Evolutionary conservation across 2,888 invertebrate genomes (phyloP).

Genomic region (Tinea pellionella): DNA sequence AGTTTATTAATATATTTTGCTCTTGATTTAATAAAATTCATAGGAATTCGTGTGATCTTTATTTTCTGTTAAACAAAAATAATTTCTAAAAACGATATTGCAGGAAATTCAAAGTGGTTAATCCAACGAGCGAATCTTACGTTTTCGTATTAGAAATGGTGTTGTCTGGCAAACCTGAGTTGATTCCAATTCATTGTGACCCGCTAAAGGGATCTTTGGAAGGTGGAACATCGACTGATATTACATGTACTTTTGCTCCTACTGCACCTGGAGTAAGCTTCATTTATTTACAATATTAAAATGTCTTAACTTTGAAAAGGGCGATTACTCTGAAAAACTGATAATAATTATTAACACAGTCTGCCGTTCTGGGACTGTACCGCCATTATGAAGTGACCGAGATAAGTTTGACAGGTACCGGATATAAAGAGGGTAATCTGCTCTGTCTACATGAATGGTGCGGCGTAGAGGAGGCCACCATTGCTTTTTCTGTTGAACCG

Average conservation of each 20-base stretch:
- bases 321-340: too few relatives aligned
- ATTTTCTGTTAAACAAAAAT: not conserved
- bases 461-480: too few relatives aligned
- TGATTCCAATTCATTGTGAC: slow-evolving; percentile 71
- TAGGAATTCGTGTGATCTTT: not conserved
- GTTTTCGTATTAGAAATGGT: slow-evolving; percentile 69
- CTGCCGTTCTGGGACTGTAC: too few relatives aligned
- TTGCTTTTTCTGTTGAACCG: too few relatives aligned
- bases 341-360: too few relatives aligned
- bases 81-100: slow-evolving; percentile 20
- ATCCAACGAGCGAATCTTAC: slow-evolving; percentile 73
- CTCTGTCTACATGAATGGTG: too few relatives aligned
- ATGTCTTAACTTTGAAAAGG: too few relatives aligned
- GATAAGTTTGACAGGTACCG: too few relatives aligned
- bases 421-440: too few relatives aligned
- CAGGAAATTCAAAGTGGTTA: slow-evolving; percentile 73
- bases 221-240: slow-evolving; percentile 68
- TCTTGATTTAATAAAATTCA: not conserved
- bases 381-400: too few relatives aligned
- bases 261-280: slow-evolving; percentile 63
- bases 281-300: not conserved
- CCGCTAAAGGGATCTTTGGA: slow-evolving; percentile 69
- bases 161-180: slow-evolving; percentile 45
- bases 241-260: slow-evolving; percentile 75
- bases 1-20: too few relatives aligned